phyloP scores from a whole-genome alignment of 2,888 invertebrate genomes.

The Hybos culiciformis region DNA sequence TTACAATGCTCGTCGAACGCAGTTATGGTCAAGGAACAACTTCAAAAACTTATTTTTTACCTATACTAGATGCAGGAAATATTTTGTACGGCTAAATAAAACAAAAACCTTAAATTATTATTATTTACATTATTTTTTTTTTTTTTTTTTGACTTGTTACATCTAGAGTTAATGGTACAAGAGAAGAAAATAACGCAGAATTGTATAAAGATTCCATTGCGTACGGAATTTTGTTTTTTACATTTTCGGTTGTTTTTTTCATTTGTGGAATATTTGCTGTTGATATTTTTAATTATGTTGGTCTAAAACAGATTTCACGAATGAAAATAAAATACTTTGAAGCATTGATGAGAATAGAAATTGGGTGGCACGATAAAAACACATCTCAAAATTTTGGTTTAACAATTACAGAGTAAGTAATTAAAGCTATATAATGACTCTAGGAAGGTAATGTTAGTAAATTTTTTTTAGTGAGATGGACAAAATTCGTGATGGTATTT shows the following conservation, averaged over 20 bases:
- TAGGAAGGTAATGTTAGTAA: conserved; percentile 1
- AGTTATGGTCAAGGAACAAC: conserved; percentile 44
- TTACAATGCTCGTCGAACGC: conserved; percentile 54
- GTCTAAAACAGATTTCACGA: conserved; percentile 48
- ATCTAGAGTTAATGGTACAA: conserved; percentile 40
- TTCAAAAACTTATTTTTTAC: conserved; percentile 41
- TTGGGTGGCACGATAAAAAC: conserved; percentile 59
- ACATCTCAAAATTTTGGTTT: conserved; percentile 59
- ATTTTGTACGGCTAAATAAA: conserved; percentile 35
- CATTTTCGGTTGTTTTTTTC: conserved; percentile 45
- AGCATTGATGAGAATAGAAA: conserved; percentile 55
- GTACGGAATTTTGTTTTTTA: conserved; percentile 48
- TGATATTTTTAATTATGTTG: conserved; percentile 51
- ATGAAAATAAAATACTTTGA: conserved; percentile 47
- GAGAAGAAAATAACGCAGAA: conserved; percentile 43
- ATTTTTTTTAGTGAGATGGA: conserved; percentile 49
- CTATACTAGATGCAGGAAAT: conserved; percentile 50
- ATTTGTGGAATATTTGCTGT: conserved; percentile 50
- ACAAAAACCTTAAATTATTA: not conserved
- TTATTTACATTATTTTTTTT: not conserved
- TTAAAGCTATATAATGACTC: conserved; percentile 1
- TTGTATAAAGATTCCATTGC: conserved; percentile 51
- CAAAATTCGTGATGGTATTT: conserved; percentile 71
- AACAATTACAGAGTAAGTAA: conserved; percentile 58
- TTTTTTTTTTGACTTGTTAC: not conserved